Evolutionary conservation across 2,113 vertebrate genomes (phyloP).

Genomic region (Cygnus buccinator): DNA sequence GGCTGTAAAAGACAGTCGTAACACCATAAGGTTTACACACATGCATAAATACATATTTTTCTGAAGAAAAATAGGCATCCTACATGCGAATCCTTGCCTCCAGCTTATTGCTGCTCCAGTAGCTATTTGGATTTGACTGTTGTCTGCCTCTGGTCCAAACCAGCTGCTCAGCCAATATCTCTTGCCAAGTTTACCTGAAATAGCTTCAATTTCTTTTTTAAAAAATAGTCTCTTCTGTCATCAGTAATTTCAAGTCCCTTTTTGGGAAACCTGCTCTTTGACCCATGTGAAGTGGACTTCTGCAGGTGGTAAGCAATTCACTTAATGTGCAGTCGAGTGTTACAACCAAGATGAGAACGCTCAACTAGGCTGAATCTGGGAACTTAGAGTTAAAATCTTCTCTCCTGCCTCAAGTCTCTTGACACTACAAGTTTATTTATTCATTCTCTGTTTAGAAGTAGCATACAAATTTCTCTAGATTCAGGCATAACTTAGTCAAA

Average conservation of each 20-base stretch:
- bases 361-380: background rate
- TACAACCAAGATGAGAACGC: background rate
- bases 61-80: background rate
- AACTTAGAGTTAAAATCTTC: background rate
- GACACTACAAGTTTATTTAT: background rate
- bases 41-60: background rate
- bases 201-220: background rate
- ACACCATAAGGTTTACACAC: background rate
- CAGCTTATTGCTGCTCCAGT: background rate
- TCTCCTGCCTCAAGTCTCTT: background rate
- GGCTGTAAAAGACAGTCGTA: background rate
- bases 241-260: background rate
- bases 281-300: background rate
- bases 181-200: background rate
- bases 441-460: background rate
- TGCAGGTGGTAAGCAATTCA: background rate
- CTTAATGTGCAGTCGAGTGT: background rate
- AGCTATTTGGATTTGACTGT: background rate
- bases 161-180: background rate
- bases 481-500: background rate
- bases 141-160: background rate
- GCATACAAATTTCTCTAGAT: background rate
- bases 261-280: background rate
- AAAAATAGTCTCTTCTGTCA: background rate
- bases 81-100: background rate